A percentile compares a stretch with the other conserved stretches of the same genome.
phyloP scores from a whole-genome alignment of 2,888 invertebrate genomes.

The Drosophila rubida region DNA sequence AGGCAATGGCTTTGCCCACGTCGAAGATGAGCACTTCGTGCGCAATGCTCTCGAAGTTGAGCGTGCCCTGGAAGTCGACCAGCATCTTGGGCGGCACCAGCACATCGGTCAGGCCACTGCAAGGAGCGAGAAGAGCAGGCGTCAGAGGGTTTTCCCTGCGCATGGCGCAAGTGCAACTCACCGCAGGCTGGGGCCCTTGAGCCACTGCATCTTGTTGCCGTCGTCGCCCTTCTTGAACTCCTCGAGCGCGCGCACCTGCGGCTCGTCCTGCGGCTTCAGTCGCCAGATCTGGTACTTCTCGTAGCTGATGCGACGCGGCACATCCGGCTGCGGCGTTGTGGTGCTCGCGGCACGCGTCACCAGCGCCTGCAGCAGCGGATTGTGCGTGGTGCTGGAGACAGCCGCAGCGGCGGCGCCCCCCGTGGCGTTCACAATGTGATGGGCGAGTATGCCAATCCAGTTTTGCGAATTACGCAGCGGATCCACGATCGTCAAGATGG shows the following conservation, averaged over 20 bases:
- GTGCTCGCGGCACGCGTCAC: slow-evolving; percentile 58
- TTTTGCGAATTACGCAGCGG: slow-evolving; percentile 84
- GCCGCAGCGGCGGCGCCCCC: slow-evolving; percentile 6
- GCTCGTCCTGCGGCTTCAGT: slow-evolving; percentile 84
- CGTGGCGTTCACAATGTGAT: slow-evolving; percentile 83
- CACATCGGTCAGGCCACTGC: slow-evolving; percentile 88
- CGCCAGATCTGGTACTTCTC: slow-evolving; percentile 86
- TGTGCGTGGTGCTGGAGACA: slow-evolving; percentile 56
- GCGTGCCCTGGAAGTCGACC: slow-evolving; percentile 84
- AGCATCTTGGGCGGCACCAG: slow-evolving; percentile 89
- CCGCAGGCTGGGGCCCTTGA: slow-evolving; percentile 86
- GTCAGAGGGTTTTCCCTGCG: too few species aligned
- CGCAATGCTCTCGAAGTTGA: slow-evolving; percentile 88
- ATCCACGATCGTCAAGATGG: slow-evolving; percentile 83
- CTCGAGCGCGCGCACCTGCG: slow-evolving; percentile 85
- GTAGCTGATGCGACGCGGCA: slow-evolving; percentile 80
- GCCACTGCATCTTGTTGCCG: slow-evolving; percentile 87
- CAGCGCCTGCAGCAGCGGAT: slow-evolving; percentile 74
- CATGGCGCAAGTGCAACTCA: slow-evolving; percentile 38
- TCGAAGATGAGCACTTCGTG: slow-evolving; percentile 90
- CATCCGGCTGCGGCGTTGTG: slow-evolving; percentile 62
- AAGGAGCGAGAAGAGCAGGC: too few species aligned
- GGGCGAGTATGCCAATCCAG: slow-evolving; percentile 84
- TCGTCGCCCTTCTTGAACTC: slow-evolving; percentile 85
- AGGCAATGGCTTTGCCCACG: slow-evolving; percentile 90